phyloP scores from a whole-genome alignment of 2,888 invertebrate genomes.

The Agonopterix subpropinquella region DNA sequence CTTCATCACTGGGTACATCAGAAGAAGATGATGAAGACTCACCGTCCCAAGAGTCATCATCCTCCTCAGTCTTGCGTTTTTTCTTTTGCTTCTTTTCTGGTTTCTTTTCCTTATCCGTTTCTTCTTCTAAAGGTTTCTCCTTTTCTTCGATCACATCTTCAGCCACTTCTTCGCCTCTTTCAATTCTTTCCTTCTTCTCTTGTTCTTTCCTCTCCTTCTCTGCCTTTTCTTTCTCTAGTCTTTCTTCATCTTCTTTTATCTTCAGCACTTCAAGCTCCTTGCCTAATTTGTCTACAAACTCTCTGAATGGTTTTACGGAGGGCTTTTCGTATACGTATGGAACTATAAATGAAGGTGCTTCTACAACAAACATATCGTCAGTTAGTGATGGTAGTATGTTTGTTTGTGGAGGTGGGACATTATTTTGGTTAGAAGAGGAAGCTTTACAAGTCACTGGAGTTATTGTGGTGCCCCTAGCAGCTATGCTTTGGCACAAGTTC shows the following conservation, averaged over 20 bases:
- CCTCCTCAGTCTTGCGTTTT: conserved; percentile 59
- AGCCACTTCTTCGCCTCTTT: conserved; percentile 38
- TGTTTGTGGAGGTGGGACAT: conserved; percentile 11
- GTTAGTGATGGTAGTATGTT: conserved; percentile 86
- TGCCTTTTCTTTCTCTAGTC: conserved; percentile 40
- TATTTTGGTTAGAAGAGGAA: conserved; percentile 19
- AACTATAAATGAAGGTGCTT: conserved; percentile 94
- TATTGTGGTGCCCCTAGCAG: conserved; percentile 73
- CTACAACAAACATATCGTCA: conserved; percentile 94
- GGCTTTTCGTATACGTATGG: conserved; percentile 96
- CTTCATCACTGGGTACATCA: conserved; percentile 60
- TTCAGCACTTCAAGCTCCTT: conserved; percentile 75
- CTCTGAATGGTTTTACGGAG: conserved; percentile 85
- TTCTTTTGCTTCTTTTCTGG: conserved; percentile 47
- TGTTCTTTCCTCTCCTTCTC: conserved; percentile 59
- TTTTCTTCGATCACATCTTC: conserved; percentile 29
- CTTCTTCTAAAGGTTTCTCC: conserved; percentile 23
- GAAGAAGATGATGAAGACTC: conserved; percentile 70
- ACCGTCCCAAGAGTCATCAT: conserved; percentile 78
- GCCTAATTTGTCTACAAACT: conserved; percentile 81
- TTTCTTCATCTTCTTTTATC: conserved; percentile 53
- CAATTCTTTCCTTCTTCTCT: conserved; percentile 56
- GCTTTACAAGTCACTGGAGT: conserved; percentile 60
- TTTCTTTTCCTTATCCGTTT: conserved; percentile 36
- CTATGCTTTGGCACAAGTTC: conserved; percentile 66